Percentiles rank a stretch among this genome's conserved stretches.
Evolutionary conservation across 2,797 vertebrate genomes (phyloP).

Genomic region (Parotocinclus haroldoi): DNA sequence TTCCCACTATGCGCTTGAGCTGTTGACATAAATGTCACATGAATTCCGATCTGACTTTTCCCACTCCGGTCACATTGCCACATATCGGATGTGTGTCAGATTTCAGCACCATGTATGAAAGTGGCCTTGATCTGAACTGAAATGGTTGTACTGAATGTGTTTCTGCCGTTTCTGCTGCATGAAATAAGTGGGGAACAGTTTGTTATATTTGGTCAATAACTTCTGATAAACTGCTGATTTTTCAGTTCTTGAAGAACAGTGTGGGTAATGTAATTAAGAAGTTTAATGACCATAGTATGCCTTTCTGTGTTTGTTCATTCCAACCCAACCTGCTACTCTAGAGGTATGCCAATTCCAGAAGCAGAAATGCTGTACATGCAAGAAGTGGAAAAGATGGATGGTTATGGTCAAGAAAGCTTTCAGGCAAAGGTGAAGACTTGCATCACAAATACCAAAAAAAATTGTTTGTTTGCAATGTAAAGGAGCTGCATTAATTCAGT

Average conservation of each 20-base stretch:
- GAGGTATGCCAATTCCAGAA: constrained; percentile 87
- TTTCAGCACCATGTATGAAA: too few relatives aligned
- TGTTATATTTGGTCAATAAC: constrained; percentile 6
- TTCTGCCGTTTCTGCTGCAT: constrained; percentile 30
- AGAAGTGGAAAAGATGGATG: constrained; percentile 94
- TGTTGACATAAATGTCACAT: too few relatives aligned
- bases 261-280: not conserved
- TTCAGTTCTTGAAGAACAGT: not conserved
- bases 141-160: too few relatives aligned
- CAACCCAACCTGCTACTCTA: constrained; percentile 44
- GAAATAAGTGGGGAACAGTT: constrained; percentile 29
- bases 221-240: not conserved
- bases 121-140: too few relatives aligned
- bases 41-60: too few relatives aligned
- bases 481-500: not conserved
- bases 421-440: constrained; percentile 83
- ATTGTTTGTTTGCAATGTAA: not conserved
- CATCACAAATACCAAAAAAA: not conserved
- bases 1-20: too few relatives aligned
- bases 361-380: constrained; percentile 97
- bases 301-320: constrained; percentile 4
- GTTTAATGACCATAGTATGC: not conserved
- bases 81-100: too few relatives aligned
- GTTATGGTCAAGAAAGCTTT: constrained; percentile 92
- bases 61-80: too few relatives aligned